A percentile compares a stretch with the other conserved stretches of the same genome.
These are phyloP conservation scores for Trogon melanurus DNA, from an alignment of 2,113 vertebrate species.

Conservation along the genomic window DNA sequence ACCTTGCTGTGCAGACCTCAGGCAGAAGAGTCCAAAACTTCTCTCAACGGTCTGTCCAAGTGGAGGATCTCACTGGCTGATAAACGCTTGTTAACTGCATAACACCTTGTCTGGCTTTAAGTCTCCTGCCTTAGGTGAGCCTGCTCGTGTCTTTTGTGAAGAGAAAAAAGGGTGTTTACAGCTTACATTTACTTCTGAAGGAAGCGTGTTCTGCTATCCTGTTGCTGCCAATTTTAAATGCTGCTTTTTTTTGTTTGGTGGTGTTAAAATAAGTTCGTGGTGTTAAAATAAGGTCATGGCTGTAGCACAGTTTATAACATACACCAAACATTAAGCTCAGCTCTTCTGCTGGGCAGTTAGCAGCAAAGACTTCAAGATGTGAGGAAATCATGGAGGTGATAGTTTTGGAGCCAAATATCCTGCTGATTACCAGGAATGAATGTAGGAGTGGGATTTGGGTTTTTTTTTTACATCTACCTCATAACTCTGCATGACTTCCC, in stretches of 20 bases:
- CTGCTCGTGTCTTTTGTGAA: not conserved
- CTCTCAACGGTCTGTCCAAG: not conserved
- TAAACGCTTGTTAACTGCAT: not conserved
- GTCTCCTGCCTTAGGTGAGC: not conserved
- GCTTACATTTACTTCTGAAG: not conserved
- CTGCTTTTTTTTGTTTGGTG: not conserved
- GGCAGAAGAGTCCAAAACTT: not conserved
- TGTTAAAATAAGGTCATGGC: too few species aligned
- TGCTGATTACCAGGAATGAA: not conserved
- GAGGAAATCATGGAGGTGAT: accelerated
- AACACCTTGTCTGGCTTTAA: not conserved
- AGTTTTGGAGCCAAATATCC: not conserved
- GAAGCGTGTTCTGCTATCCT: not conserved
- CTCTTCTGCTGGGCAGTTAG: not conserved
- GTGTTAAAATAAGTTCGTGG: not conserved
- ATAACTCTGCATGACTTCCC: not conserved
- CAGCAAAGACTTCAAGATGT: not conserved
- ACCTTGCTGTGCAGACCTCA: not conserved
- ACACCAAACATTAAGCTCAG: not conserved
- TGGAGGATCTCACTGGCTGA: not conserved
- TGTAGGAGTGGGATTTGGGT: not conserved
- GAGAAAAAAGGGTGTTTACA: not conserved
- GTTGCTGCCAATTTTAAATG: not conserved
- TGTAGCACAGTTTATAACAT: not conserved
- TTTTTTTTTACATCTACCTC: not conserved